Evolutionary conservation across 2,797 vertebrate genomes (phyloP), one percentile per base, ranked within the genome.

Genomic region (Ambastaia sidthimunki): DNA sequence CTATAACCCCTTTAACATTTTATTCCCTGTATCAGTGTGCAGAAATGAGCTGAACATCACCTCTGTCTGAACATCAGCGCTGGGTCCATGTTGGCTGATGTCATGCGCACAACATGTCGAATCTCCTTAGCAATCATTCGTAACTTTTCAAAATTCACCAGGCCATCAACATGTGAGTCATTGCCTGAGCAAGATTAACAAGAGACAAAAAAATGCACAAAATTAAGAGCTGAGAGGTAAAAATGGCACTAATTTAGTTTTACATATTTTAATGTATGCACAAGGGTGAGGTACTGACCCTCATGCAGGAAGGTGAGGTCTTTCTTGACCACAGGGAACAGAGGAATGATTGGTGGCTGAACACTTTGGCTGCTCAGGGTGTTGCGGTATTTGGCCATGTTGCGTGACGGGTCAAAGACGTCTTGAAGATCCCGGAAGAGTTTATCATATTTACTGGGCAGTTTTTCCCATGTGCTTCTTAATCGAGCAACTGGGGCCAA

Each of bases 101-200:
- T 97, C 97, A 99, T 96, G 48, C 95, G 92, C 80, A 98, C 92
- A 44, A 99, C 95, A 10, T 98, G 95, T 55, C 97, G 92, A 70
- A 99, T 97, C 89, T 99, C 98, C 86, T 98, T 99, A 80, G 98
- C 96, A 71, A 99, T 99, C 98, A 99, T 99, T 80, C 98, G 90
- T 63, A 99, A 93, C 76, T 99, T 99, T 92, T 99, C 98, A 15
- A 99, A 99, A 89, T 99, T 99, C 62, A 99, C 95, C 81, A 99
- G 93, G 1, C 98, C 97, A 0, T 99, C 98, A 44, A 99, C 96
- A 25, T 88, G 96, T 4, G 97, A 98, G 88, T 99, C 96, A 19
- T 99, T 99, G 65, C 97, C 98, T 99, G 90, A 2, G 67, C 0
- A 57, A 50, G 50, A 66, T 21, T 13, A 52, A 52, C 50, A 18